Evolutionary conservation across 1,140 invertebrate genomes (phyloP).

Genomic region (Halotydeus destructor): DNA sequence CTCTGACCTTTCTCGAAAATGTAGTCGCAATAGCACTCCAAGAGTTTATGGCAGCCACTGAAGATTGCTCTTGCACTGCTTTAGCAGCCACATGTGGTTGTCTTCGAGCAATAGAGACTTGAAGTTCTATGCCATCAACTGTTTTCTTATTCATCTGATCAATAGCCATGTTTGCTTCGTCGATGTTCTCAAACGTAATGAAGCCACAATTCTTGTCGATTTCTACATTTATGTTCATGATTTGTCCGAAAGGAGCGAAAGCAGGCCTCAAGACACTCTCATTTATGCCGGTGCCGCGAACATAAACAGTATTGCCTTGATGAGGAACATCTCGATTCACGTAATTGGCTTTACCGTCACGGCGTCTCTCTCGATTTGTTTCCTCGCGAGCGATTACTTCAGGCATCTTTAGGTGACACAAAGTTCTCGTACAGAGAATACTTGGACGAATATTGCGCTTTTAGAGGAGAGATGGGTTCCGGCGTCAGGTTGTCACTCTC

Average conservation of each 20-base stretch:
- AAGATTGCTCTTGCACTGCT: no score
- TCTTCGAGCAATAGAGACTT: slow-evolving; percentile 55
- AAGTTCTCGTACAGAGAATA: slow-evolving; percentile 72
- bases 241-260: slow-evolving; percentile 51
- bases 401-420: slow-evolving; percentile 47
- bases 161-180: slow-evolving; percentile 64
- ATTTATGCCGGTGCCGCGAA: slow-evolving; percentile 52
- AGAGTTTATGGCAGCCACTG: no score
- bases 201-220: slow-evolving; percentile 72
- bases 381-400: slow-evolving; percentile 27
- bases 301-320: slow-evolving; percentile 63
- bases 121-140: slow-evolving; percentile 50
- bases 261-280: slow-evolving; percentile 59
- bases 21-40: no score
- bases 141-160: slow-evolving; percentile 60
- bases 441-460: no score
- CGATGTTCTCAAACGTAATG: slow-evolving; percentile 73
- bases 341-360: slow-evolving; percentile 21
- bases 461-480: no score
- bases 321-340: slow-evolving; percentile 36
- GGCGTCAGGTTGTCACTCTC: slow-evolving; percentile 15
- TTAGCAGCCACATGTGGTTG: no score
- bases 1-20: no score
- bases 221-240: slow-evolving; percentile 73
- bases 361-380: slow-evolving; percentile 30